A percentile compares a stretch with the other conserved stretches of the same genome.
Conservation (phyloP, 1,140 invertebrate species). For the Drosophila kurseongensis region DNA sequence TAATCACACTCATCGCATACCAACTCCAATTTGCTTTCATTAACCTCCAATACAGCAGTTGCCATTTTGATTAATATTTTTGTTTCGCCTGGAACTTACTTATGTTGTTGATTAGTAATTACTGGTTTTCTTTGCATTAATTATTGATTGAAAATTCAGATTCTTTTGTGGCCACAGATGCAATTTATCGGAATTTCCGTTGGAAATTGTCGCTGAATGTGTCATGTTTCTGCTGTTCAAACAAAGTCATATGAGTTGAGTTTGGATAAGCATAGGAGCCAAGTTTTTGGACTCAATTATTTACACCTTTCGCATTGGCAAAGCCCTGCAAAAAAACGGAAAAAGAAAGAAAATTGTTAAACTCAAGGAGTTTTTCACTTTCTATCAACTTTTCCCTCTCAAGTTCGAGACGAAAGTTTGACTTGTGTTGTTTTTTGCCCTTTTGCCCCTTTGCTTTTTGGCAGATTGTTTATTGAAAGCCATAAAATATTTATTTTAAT, state of each 20-base stretch:
- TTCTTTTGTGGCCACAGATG: constrained; percentile 25
- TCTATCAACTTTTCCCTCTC: constrained; percentile 40
- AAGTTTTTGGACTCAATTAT: constrained; percentile 48
- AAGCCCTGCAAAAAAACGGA: constrained; percentile 39
- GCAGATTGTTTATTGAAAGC: constrained; percentile 48
- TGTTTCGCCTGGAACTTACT: neutral
- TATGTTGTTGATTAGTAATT: constrained; percentile 12
- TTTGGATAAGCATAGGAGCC: constrained; percentile 19
- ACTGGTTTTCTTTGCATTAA: neutral
- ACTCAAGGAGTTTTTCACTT: constrained; percentile 41
- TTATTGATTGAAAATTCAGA: constrained; percentile 25
- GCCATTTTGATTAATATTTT: constrained; percentile 48
- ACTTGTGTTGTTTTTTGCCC: constrained; percentile 10
- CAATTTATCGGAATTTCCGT: constrained; percentile 12
- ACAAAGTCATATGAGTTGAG: constrained; percentile 9
- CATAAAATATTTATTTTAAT: constrained; percentile 67
- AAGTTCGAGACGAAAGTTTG: constrained; percentile 44
- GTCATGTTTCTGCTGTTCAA: constrained; percentile 28
- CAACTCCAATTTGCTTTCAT: constrained; percentile 47
- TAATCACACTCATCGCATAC: constrained; percentile 66
- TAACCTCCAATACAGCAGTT: constrained; percentile 58
- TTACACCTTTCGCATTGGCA: constrained; percentile 48
- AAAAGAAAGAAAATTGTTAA: constrained; percentile 42
- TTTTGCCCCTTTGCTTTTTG: neutral
- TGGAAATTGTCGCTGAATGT: constrained; percentile 8